Conservation (phyloP, 2,888 invertebrate species). For the Acleris sparsana region DNA sequence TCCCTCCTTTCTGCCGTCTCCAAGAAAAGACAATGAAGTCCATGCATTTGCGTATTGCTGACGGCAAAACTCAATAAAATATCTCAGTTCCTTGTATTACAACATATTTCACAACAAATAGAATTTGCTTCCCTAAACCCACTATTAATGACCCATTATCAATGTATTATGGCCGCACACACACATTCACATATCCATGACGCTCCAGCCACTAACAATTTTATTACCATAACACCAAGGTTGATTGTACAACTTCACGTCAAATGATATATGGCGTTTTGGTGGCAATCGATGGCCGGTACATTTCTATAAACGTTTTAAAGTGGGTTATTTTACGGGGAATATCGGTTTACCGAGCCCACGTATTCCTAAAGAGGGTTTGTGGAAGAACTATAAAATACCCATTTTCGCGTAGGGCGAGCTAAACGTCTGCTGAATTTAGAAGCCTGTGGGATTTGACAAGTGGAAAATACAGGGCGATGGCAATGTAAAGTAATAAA, state of each 20-base stretch:
- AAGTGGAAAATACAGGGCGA: no score
- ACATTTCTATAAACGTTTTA: not conserved
- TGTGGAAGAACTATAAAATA: not conserved
- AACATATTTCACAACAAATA: not conserved
- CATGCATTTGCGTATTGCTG: no score
- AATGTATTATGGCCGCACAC: not conserved
- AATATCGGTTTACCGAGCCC: constrained; percentile 6
- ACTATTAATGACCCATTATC: constrained; percentile 1
- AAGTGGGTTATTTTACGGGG: constrained; percentile 1
- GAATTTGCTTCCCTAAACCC: not conserved
- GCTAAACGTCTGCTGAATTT: no score
- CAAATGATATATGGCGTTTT: not conserved
- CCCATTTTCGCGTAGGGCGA: no score
- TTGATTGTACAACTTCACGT: not conserved
- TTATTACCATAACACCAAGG: not conserved
- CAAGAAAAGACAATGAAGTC: no score
- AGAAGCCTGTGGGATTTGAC: no score
- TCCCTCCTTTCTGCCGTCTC: no score
- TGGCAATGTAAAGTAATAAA: no score
- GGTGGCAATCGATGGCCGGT: not conserved
- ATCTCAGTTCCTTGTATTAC: not conserved
- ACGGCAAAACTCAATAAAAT: not conserved
- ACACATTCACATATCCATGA: not conserved
- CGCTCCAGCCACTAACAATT: not conserved
- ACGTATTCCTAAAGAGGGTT: not conserved